Base-by-base conservation (phyloP, 2,797 vertebrate species). In the Melanotaenia trifasciata region DNA sequence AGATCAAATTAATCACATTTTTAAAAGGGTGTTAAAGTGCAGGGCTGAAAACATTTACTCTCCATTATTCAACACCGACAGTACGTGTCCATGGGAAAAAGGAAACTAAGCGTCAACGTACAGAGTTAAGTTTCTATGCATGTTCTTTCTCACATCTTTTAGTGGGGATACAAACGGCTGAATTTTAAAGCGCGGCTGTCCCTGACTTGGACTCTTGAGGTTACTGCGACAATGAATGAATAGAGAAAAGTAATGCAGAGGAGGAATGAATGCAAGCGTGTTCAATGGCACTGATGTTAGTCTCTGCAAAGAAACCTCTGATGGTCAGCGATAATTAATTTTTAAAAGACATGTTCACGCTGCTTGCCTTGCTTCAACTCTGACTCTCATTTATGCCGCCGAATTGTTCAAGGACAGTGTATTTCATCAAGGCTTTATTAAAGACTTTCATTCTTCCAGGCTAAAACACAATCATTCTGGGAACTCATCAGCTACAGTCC, bases 361-460 rank as follows among this genome's bases (percentile, higher is more conserved):
- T 57, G 16, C 10, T 61, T 40, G 28, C 45, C 45, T 70, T 70
- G 33, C 61, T 16, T 68, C n/a, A 60, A 40, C 45, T 40, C 79
- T 5, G 24, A 70, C 59, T 62, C 57, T 68, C 35, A 65, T 50
- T 68, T 24, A 76, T 14, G 51, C 30, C 62, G 38, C 13, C 61
- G 40, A 75, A 73, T 69, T 30, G 54, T 63, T 63, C 67, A 78
- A 30, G 36, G 60, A 43, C 38, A 78, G 63, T 81, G 72, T 64
- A 56, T 80, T 72, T 80, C 51, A 84, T 59, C 67, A 18, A 43
- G 64, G 56, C 67, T 74, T 74, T 51, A 33, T 69, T 43, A 64
- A 20, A 59, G 11, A 51, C 4, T 56, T 72, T 43, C 16, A 58
- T 74, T 78, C 43, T 56, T 59, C 71, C 22, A 58, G 64, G 56